phyloP scores from a whole-genome alignment of 2,113 vertebrate genomes.

The Rana temporaria region DNA sequence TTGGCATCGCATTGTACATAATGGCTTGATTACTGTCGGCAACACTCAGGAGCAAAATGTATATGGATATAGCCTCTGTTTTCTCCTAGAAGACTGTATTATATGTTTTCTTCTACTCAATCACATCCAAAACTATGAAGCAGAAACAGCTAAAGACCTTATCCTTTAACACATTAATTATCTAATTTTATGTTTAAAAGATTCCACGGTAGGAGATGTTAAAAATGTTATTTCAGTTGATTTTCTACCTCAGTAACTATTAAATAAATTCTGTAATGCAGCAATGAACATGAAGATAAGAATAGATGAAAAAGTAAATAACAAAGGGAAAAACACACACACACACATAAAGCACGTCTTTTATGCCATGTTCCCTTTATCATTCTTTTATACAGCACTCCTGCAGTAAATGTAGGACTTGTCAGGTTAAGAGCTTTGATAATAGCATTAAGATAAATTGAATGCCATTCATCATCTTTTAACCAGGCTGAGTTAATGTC shows the following conservation, averaged over 20 bases:
- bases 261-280: constrained; percentile 29
- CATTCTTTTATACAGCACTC: constrained; percentile 42
- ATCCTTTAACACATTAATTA: too few relatives aligned
- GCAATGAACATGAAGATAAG: constrained; percentile 6
- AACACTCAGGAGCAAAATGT: too few relatives aligned
- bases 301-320: background rate
- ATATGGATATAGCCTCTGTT: too few relatives aligned
- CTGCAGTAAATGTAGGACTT: constrained; percentile 55
- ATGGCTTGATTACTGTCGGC: too few relatives aligned
- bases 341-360: constrained; percentile 34
- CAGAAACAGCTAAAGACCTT: too few relatives aligned
- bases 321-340: constrained; percentile 12
- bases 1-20: too few relatives aligned
- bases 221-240: background rate
- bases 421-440: constrained; percentile 57
- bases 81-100: too few relatives aligned
- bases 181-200: too few relatives aligned
- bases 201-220: background rate
- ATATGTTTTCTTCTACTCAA: too few relatives aligned
- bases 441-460: constrained; percentile 57
- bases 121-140: too few relatives aligned
- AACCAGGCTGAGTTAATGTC: constrained; percentile 57
- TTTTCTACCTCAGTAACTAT: background rate
- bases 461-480: constrained; percentile 57
- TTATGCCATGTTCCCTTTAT: constrained; percentile 32